Evolutionary conservation across 1,140 invertebrate species (phyloP), one percentile per base, ranked within the genome.

Genomic region (Nymphalis io): DNA sequence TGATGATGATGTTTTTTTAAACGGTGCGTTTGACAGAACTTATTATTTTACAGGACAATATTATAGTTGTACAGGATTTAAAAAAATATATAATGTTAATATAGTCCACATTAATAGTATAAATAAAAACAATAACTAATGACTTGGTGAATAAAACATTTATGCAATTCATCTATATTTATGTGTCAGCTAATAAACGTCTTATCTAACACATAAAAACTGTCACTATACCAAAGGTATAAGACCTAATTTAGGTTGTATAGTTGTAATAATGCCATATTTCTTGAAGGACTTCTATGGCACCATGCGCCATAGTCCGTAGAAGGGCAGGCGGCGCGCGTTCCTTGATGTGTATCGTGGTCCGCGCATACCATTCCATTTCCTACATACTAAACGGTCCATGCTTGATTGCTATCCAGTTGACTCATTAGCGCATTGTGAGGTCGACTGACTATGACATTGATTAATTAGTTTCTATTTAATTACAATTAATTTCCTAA

Each of bases 301-400:
- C 40, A 44, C 40, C 16, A n/a, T 67, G 27, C 33, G 65, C 64
- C 38, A 58, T 39, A 33, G 5, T 27, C 67, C 67, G 16, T 69
- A 69, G 61, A 69, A 44, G 67, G 67, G 48, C 48, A 48, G 67
- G 38, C 67, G 67, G 67, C 53, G 27, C 60, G 60, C 6, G 10
- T 23, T 62, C 23, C 70, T 72, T 57, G 58, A 53, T 53, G 18
- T 10, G 18, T 11, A 21, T 21, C 48, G 18, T 53, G 20, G 18
- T 21, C n/a, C 53, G 55, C 67, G 67, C 73, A 70, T 72, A 70
- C 70, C 58, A 12, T 33, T 5, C 46, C 65, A 61, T 72, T 78
- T 78, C 74, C 76, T 75, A 78, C 73, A 68, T 71, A 67, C 66
- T 67, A 68, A 70, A 53, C 51, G 66, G 11, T 44, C n/a, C n/a